A percentile compares a stretch with the other conserved stretches of the same genome.
Evolutionary conservation across 2,888 invertebrate species (phyloP).

Genomic region (Meliscaeva auricollis): DNA sequence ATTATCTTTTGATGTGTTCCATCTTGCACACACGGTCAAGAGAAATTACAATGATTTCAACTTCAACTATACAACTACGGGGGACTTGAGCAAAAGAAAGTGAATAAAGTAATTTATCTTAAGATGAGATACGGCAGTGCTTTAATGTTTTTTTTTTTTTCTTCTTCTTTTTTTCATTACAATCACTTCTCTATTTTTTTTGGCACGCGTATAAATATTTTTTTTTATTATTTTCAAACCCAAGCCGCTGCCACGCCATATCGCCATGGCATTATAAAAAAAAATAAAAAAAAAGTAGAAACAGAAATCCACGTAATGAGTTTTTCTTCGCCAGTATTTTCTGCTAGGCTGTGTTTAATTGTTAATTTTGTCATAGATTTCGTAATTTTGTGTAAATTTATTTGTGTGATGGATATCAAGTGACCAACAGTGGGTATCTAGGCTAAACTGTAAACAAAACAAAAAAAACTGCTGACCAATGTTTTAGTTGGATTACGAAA

Average conservation of each 20-base stretch:
- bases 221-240: background rate
- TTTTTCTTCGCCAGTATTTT: constrained; percentile 12
- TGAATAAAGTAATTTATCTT: constrained; percentile 9
- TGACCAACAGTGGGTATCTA: constrained; percentile 8
- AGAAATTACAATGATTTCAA: constrained; percentile 8
- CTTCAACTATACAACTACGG: background rate
- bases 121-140: constrained; percentile 14
- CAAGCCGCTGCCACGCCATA: background rate
- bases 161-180: background rate
- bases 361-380: constrained; percentile 15
- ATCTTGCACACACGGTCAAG: constrained; percentile 24
- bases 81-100: constrained; percentile 8
- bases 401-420: constrained; percentile 6
- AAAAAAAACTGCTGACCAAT: background rate
- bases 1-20: background rate
- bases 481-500: constrained; percentile 24
- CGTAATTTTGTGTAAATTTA: constrained; percentile 13
- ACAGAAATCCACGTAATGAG: constrained; percentile 7
- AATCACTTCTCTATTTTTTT: background rate
- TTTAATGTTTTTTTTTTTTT: background rate
- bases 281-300: background rate
- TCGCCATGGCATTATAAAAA: background rate
- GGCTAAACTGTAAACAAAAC: constrained; percentile 9
- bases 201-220: background rate
- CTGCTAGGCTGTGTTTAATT: constrained; percentile 16